Evolutionary conservation across 2,888 invertebrate species (phyloP).

Genomic region (Coronaproctus castanopsis): DNA sequence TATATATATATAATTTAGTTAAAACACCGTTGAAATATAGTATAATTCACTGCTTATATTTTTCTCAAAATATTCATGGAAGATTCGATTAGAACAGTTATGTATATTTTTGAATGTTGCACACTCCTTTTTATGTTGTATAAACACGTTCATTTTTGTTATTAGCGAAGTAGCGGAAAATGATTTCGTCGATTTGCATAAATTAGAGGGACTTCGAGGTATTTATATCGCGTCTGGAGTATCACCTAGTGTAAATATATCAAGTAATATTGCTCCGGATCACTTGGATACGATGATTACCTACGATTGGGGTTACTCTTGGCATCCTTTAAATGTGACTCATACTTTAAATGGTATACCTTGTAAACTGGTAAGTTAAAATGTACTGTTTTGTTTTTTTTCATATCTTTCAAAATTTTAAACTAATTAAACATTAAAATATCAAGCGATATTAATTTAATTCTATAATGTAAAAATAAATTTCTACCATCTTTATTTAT

Average conservation of each 20-base stretch:
- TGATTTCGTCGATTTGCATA: slow-evolving; percentile 69
- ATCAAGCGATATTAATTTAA: neutral
- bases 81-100: too few relatives aligned
- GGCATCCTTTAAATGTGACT: slow-evolving; percentile 40
- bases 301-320: slow-evolving; percentile 68
- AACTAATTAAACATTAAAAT: too few relatives aligned
- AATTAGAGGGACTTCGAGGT: slow-evolving; percentile 65
- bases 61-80: too few relatives aligned
- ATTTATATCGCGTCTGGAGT: slow-evolving; percentile 76
- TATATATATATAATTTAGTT: too few relatives aligned
- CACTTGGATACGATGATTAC: slow-evolving; percentile 60
- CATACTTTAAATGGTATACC: slow-evolving; percentile 6
- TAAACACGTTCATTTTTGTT: too few relatives aligned
- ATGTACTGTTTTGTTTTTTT: too few relatives aligned
- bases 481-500: too few relatives aligned
- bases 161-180: slow-evolving; percentile 54
- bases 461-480: neutral
- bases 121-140: too few relatives aligned
- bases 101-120: too few relatives aligned
- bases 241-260: slow-evolving; percentile 29
- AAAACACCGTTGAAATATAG: too few relatives aligned
- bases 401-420: too few relatives aligned
- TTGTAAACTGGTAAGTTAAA: slow-evolving; percentile 11
- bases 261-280: slow-evolving; percentile 41
- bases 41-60: too few relatives aligned